phyloP scores from a whole-genome alignment of 2,888 invertebrate species.

The Epinotia brunnichana region DNA sequence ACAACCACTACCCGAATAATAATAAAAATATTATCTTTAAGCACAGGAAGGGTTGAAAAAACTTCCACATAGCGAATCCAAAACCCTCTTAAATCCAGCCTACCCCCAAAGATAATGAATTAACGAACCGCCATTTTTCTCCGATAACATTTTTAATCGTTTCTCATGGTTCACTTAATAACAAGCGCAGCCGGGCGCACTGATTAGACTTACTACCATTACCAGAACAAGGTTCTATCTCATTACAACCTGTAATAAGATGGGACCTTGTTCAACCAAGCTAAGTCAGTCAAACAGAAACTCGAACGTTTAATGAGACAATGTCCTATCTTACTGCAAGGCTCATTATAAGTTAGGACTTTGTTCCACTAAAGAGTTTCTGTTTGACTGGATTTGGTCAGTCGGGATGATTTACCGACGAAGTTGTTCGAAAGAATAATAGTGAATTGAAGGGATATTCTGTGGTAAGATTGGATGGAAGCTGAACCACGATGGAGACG shows the following conservation, averaged over 20 bases:
- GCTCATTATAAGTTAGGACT: slow-evolving; percentile 4
- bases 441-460: slow-evolving; percentile 5
- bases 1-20: too few species aligned
- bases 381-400: slow-evolving; percentile 8
- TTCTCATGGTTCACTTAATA: slow-evolving; percentile 19
- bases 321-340: neutral
- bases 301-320: neutral
- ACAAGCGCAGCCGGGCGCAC: slow-evolving; percentile 11
- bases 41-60: slow-evolving; percentile 24
- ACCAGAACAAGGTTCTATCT: slow-evolving; percentile 2
- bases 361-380: neutral
- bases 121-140: slow-evolving; percentile 26
- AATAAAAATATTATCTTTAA: slow-evolving; percentile 10
- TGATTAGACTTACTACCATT: slow-evolving; percentile 3
- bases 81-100: slow-evolving; percentile 15
- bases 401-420: slow-evolving; percentile 5
- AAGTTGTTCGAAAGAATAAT: slow-evolving; percentile 18
- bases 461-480: neutral
- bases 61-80: neutral
- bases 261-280: slow-evolving; percentile 7
- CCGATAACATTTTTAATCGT: slow-evolving; percentile 33
- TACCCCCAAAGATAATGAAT: slow-evolving; percentile 20
- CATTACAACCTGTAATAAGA: slow-evolving; percentile 7
- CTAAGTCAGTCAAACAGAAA: slow-evolving; percentile 18
- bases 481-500: neutral